phyloP scores from a whole-genome alignment of 2,113 vertebrate species.

The Malurus alboscapulatus region DNA sequence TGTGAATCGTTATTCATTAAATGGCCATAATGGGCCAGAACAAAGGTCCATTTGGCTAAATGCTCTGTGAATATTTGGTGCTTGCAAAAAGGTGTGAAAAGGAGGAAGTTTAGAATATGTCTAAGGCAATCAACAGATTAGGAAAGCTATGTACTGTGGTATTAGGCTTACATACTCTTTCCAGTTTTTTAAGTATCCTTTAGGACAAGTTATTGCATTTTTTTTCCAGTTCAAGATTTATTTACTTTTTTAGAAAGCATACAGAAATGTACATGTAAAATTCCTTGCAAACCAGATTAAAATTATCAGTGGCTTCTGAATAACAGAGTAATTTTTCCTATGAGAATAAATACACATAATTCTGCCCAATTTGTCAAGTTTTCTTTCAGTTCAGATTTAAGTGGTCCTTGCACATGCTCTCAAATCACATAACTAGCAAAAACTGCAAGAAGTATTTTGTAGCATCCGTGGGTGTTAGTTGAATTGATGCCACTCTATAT shows the following conservation, averaged over 20 bases:
- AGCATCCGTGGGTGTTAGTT: not conserved
- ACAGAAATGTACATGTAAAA: not conserved
- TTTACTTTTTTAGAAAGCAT: not conserved
- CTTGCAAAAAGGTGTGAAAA: not conserved
- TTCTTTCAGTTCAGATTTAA: not conserved
- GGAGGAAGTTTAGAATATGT: not conserved
- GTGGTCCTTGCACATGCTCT: not conserved
- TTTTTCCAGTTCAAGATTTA: not conserved
- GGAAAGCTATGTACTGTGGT: not conserved
- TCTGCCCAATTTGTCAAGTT: not conserved
- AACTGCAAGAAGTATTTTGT: not conserved
- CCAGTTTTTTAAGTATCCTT: not conserved
- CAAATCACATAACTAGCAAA: not conserved
- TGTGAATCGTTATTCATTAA: not conserved
- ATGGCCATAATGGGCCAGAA: not conserved
- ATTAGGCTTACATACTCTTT: not conserved
- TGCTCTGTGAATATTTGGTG: not conserved
- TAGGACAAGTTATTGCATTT: not conserved
- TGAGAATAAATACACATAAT: not conserved
- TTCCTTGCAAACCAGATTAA: not conserved
- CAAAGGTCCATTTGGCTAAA: not conserved
- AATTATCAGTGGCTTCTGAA: not conserved
- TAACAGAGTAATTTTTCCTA: not conserved
- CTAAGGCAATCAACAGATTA: not conserved
- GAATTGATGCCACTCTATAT: not conserved